phyloP scores from a whole-genome alignment of 2,113 vertebrate genomes.

The Pomatorhinus ruficollis region DNA sequence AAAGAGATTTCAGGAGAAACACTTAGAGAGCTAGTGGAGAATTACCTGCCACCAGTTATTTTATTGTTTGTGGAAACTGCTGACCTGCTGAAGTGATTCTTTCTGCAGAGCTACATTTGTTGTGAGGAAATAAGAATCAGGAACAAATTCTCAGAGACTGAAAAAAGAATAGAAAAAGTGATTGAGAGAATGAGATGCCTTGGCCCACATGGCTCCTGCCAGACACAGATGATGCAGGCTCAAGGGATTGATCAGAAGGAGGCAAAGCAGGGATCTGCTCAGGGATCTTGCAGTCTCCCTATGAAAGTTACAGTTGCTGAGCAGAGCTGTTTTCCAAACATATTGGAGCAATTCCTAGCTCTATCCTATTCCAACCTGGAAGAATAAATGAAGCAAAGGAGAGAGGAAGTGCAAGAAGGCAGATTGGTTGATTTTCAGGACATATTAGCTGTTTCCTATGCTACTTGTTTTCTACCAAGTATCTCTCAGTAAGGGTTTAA shows the following conservation, averaged over 20 bases:
- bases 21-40: not conserved
- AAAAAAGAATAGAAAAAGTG: not conserved
- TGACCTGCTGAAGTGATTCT: not conserved
- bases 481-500: not conserved
- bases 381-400: not conserved
- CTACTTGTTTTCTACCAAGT: not conserved
- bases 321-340: not conserved
- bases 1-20: not conserved
- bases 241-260: not conserved
- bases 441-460: not conserved
- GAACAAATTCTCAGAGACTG: not conserved
- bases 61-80: not conserved
- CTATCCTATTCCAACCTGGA: not conserved
- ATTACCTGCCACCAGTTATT: not conserved
- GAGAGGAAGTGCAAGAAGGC: not conserved
- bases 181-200: not conserved
- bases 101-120: not conserved
- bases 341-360: not conserved
- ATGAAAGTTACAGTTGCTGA: not conserved
- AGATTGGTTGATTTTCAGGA: not conserved
- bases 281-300: rapidly evolving
- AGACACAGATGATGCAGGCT: not conserved
- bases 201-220: not conserved
- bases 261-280: not conserved
- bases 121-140: not conserved